phyloP scores from a whole-genome alignment of 2,113 vertebrate genomes.

The Panthera uncia region DNA sequence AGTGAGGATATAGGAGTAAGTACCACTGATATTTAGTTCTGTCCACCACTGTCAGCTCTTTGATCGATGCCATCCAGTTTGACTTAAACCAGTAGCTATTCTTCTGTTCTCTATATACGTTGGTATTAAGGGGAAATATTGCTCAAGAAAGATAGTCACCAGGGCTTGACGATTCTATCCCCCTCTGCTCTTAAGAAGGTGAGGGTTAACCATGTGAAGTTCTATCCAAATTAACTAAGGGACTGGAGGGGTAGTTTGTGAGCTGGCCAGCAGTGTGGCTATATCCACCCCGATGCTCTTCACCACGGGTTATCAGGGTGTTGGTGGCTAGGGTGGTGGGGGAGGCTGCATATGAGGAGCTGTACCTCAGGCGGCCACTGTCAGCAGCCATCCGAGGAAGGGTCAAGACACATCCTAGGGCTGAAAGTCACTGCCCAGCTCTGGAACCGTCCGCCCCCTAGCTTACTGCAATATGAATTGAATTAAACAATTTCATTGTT shows the following conservation, averaged over 20 bases:
- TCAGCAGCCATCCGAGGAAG: background rate
- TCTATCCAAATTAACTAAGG: background rate
- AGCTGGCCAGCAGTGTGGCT: background rate
- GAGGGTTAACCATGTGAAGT: background rate
- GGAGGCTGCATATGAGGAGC: too few species aligned
- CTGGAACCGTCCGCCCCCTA: background rate
- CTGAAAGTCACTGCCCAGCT: background rate
- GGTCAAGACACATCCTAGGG: background rate
- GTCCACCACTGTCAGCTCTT: background rate
- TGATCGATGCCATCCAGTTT: background rate
- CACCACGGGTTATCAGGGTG: background rate
- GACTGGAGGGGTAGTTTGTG: constrained; percentile 20
- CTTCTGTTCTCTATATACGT: background rate
- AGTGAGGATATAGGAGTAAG: too few species aligned
- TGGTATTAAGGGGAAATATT: background rate
- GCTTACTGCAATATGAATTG: background rate
- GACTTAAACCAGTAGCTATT: background rate
- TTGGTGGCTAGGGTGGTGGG: background rate
- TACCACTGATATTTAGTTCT: background rate
- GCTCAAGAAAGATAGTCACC: background rate
- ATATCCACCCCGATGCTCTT: background rate
- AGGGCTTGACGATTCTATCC: background rate
- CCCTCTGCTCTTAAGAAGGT: background rate
- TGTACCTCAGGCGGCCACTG: background rate
- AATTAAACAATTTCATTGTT: background rate